These are phyloP conservation scores for Steatocranus sp. DNA, from an alignment of 2,797 vertebrate species.

Conservation along the genomic window DNA sequence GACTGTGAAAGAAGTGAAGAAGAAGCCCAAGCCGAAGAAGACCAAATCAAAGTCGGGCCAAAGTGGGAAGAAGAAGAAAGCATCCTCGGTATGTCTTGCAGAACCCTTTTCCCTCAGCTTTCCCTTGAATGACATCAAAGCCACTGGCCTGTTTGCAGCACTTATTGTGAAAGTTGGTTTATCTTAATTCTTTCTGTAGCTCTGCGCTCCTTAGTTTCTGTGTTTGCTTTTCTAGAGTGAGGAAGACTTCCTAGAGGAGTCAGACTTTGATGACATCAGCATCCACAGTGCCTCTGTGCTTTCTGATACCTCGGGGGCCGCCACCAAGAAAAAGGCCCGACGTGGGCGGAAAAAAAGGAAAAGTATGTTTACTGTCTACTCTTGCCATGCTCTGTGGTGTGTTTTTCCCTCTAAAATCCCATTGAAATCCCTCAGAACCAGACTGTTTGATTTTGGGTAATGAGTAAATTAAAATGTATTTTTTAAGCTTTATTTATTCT, in stretches of 20 bases:
- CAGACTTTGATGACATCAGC: constrained; percentile 93
- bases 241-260: constrained; percentile 95
- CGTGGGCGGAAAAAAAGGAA: constrained; percentile 92
- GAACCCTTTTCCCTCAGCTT: neutral
- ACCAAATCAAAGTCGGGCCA: constrained; percentile 89
- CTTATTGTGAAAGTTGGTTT: neutral
- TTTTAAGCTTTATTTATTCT: constrained; percentile 20
- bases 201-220: constrained; percentile 6
- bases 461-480: neutral
- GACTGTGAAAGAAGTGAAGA: constrained; percentile 87
- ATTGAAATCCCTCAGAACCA: constrained; percentile 19
- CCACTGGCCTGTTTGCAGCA: neutral
- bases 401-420: constrained; percentile 10
- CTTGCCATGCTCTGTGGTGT: neutral
- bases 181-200: neutral
- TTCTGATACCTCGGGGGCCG: constrained; percentile 83
- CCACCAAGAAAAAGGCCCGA: constrained; percentile 86
- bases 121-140: constrained; percentile 2
- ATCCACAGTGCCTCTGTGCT: constrained; percentile 93
- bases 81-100: constrained; percentile 83
- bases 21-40: constrained; percentile 92
- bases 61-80: constrained; percentile 92
- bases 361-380: constrained; percentile 71
- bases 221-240: constrained; percentile 81
- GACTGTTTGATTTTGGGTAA: constrained; percentile 32